Conservation (phyloP, 2,113 vertebrate genomes). For the Odontophorus gujanensis region DNA sequence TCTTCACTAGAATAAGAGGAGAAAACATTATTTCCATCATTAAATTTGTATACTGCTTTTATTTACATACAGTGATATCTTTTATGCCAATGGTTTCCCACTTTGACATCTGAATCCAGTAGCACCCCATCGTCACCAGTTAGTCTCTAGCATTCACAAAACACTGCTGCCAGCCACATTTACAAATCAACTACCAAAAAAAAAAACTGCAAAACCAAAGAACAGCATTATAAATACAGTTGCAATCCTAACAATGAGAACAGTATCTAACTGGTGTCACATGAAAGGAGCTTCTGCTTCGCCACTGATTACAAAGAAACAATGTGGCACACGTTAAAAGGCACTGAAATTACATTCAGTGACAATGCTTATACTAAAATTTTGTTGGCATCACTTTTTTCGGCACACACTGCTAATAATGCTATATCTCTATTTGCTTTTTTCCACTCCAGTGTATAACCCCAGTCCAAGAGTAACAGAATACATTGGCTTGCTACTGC, state of each 20-base stretch:
- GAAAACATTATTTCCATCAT: background rate
- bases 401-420: background rate
- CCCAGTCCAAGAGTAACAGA: background rate
- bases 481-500: background rate
- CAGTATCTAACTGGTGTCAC: background rate
- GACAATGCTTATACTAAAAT: background rate
- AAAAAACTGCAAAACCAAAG: background rate
- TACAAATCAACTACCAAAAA: background rate
- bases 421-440: background rate
- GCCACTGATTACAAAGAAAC: background rate
- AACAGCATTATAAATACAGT: background rate
- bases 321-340: background rate
- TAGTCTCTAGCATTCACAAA: background rate
- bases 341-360: slow-evolving; percentile 9
- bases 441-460: background rate
- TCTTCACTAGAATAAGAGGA: background rate
- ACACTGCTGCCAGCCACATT: background rate
- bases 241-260: background rate
- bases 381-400: background rate
- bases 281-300: background rate
- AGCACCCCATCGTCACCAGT: background rate
- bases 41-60: slow-evolving; percentile 4
- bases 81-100: background rate
- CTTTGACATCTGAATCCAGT: background rate
- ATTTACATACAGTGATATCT: background rate